These are phyloP conservation scores for Phoxinus dragarum DNA, from an alignment of 2,797 vertebrate genomes.

Conservation along the genomic window DNA sequence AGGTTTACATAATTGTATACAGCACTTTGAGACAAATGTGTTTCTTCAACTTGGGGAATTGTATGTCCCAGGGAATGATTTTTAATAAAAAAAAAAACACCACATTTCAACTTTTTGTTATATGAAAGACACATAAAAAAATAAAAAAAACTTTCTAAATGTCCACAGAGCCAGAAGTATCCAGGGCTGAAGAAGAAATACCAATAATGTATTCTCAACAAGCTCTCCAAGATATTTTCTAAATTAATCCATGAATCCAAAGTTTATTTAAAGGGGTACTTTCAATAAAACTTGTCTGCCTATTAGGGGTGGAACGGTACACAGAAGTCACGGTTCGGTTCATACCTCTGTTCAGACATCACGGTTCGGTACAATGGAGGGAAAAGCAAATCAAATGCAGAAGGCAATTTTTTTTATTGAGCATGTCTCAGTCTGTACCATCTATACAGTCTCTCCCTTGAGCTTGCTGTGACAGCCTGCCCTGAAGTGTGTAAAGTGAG, in stretches of 20 bases:
- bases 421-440: no score
- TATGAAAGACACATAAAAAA: neutral
- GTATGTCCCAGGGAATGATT: neutral
- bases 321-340: no score
- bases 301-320: no score
- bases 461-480: no score
- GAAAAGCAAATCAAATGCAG: no score
- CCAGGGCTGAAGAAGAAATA: neutral
- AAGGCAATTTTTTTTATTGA: no score
- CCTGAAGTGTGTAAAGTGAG: no score
- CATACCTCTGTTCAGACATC: no score
- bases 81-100: neutral
- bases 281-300: no score
- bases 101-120: neutral
- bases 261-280: neutral
- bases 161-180: neutral
- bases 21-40: neutral
- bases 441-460: no score
- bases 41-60: neutral
- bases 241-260: neutral
- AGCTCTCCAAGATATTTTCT: slow-evolving; percentile 18
- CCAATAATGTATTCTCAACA: neutral
- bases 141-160: neutral
- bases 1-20: neutral
- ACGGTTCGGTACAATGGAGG: no score